Base-by-base conservation (phyloP, 1,140 invertebrate species). In the Gryon sp. region DNA sequence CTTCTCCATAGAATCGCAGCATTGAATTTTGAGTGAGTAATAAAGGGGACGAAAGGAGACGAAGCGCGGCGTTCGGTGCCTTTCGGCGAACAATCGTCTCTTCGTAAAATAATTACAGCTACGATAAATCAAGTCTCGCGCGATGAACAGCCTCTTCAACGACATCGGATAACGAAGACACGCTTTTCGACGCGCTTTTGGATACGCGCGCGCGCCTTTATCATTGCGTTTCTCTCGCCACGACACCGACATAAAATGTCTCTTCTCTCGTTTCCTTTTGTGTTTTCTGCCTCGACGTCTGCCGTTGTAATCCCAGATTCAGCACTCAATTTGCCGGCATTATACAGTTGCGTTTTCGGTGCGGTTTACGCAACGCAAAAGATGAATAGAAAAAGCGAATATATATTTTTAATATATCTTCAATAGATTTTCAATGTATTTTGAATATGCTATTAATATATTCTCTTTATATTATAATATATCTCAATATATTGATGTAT, bases 281-380 rank as follows among this genome's bases (percentile, higher is more conserved):
- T n/a, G n/a, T n/a, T n/a, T n/a, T n/a, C n/a, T n/a, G n/a, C 19
- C 12, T 45, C 41, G n/a, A 11, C 19, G 7, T n/a, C n/a, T n/a
- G n/a, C 34, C 70, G 53, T 24, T 80, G 80, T 89, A 89, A 89
- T 88, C 87, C 86, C 63, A 80, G 86, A 87, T 89, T 88, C 87
- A 86, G 86, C 86, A 87, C 87, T 89, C 87, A 88, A 89, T 89
- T 89, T 89, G 82, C 83, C 82, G n/a, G 82, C 83, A 83, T 88
- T 88, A 88, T 84, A 84, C 85, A 81, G n/a, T n/a, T n/a, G 86
- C 82, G 85, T 83, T 87, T 86, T 66, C 30, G 2, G 32, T 12
- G 32, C 32, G n/a, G n/a, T n/a, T n/a, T n/a, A n/a, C n/a, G n/a
- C n/a, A n/a, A n/a, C n/a, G n/a, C n/a, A n/a, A n/a, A n/a, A n/a